Conservation (phyloP, 1,140 invertebrate species). For the Melipona quadrifasciata region DNA sequence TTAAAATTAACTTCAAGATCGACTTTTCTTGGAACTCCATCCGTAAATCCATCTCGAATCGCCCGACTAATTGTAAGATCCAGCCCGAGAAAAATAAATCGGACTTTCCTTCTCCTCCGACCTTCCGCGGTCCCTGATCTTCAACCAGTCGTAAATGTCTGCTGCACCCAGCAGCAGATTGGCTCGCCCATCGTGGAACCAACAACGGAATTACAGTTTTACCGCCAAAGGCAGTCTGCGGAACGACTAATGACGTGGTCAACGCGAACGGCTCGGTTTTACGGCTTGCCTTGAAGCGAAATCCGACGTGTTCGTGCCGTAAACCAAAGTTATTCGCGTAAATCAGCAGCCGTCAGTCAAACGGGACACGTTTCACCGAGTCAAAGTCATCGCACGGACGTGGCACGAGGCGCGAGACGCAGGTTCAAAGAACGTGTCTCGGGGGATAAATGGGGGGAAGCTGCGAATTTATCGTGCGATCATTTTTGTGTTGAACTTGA, state of each 20-base stretch:
- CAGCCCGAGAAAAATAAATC: neutral
- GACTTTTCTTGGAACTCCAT: neutral
- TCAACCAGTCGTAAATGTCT: constrained; percentile 9
- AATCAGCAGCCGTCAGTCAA: constrained; percentile 18
- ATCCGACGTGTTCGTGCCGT: neutral
- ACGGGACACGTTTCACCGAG: neutral
- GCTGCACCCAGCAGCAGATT: too few species aligned
- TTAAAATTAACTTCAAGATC: too few species aligned
- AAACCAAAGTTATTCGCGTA: constrained; percentile 32
- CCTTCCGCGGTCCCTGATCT: neutral
- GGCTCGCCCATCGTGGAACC: neutral
- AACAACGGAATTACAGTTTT: constrained; percentile 25
- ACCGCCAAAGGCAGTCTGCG: neutral
- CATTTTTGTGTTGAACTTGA: constrained; percentile 29
- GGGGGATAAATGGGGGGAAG: constrained; percentile 8
- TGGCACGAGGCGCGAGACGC: constrained; percentile 28
- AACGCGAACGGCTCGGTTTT: neutral
- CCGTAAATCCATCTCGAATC: neutral
- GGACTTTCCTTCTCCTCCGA: neutral
- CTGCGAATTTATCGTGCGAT: constrained; percentile 21
- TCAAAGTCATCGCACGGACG: neutral
- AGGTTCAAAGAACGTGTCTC: constrained; percentile 14
- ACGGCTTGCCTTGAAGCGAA: constrained; percentile 4
- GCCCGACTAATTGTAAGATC: too few species aligned
- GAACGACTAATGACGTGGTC: neutral